Conservation (phyloP, 2,888 invertebrate genomes). For the Eustalomyia histrio region DNA sequence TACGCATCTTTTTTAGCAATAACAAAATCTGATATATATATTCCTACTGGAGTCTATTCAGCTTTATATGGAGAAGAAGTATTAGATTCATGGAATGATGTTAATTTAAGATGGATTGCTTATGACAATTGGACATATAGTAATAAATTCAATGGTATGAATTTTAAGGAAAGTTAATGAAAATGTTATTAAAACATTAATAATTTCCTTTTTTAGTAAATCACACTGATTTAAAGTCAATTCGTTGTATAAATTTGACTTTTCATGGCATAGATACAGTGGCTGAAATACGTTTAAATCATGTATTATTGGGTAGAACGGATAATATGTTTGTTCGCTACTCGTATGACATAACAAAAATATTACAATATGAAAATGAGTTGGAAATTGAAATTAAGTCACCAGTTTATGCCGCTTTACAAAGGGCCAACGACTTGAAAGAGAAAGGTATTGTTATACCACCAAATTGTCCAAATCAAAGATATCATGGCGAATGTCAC, state of each 20-base stretch:
- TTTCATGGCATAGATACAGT: slow-evolving; percentile 94
- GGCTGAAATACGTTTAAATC: slow-evolving; percentile 87
- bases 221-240: slow-evolving; percentile 68
- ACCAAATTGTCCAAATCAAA: slow-evolving; percentile 87
- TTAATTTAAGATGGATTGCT: slow-evolving; percentile 90
- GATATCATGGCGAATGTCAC: slow-evolving; percentile 95
- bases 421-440: slow-evolving; percentile 74
- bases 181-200: too few relatives aligned
- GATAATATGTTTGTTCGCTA: slow-evolving; percentile 94
- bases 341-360: slow-evolving; percentile 84
- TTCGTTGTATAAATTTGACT: slow-evolving; percentile 81
- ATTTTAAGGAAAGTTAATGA: too few relatives aligned
- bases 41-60: slow-evolving; percentile 78
- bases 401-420: slow-evolving; percentile 83
- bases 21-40: slow-evolving; percentile 61
- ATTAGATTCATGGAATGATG: slow-evolving; percentile 87
- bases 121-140: slow-evolving; percentile 89
- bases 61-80: slow-evolving; percentile 72
- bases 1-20: slow-evolving; percentile 67
- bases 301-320: slow-evolving; percentile 83
- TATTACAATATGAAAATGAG: slow-evolving; percentile 81
- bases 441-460: slow-evolving; percentile 79
- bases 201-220: slow-evolving; percentile 66
- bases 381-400: slow-evolving; percentile 84
- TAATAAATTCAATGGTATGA: slow-evolving; percentile 80